Evolutionary conservation across 2,888 invertebrate genomes (phyloP).

Genomic region (Caradrina kadenii): DNA sequence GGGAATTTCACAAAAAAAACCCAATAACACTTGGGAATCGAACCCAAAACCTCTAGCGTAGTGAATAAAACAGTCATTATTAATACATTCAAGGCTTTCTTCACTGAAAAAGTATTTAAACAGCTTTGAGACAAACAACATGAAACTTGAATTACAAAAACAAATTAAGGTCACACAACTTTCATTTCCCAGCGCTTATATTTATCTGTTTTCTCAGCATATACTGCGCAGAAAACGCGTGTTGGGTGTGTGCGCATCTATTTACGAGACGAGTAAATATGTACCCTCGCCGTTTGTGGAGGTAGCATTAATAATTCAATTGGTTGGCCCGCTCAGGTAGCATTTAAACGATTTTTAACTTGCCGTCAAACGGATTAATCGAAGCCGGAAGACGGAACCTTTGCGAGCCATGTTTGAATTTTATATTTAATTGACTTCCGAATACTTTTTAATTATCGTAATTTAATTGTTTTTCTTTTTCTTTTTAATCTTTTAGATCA

Average conservation of each 20-base stretch:
- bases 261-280: conserved; percentile 90
- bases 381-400: conserved; percentile 66
- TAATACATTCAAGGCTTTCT: background rate
- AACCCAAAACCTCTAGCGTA: no score
- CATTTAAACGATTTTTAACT: conserved; percentile 90
- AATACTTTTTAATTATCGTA: conserved; percentile 68
- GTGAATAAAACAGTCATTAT: background rate
- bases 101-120: conserved; percentile 5
- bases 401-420: conserved; percentile 62
- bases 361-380: conserved; percentile 88
- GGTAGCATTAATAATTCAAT: conserved; percentile 91
- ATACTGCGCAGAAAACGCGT: conserved; percentile 86
- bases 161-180: conserved; percentile 37
- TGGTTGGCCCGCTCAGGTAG: conserved; percentile 87
- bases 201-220: conserved; percentile 57
- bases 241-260: conserved; percentile 90
- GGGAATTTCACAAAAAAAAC: no score
- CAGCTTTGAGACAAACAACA: conserved; percentile 20
- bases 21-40: no score
- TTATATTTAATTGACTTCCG: conserved; percentile 65
- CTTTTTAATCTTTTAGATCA: conserved; percentile 61
- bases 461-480: conserved; percentile 63
- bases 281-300: conserved; percentile 89
- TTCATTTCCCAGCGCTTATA: conserved; percentile 36
- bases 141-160: conserved; percentile 10